These are phyloP conservation scores for Drosophila stalkeri DNA, from an alignment of 2,888 invertebrate genomes.

Conservation along the genomic window DNA sequence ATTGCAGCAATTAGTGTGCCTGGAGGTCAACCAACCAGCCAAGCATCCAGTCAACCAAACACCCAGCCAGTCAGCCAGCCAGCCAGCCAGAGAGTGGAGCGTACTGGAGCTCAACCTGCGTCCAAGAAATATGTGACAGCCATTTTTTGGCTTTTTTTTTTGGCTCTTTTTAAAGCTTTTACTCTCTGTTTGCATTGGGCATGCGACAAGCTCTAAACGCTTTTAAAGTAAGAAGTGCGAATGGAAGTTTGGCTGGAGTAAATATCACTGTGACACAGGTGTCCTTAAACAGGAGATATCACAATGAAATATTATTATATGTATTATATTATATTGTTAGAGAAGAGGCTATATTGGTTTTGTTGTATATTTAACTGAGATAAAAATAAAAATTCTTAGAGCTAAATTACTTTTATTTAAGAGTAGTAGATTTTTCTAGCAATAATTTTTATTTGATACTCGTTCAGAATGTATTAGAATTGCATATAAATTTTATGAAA, in stretches of 20 bases:
- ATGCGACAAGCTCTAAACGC: slow-evolving; percentile 23
- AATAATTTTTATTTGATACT: too few species aligned
- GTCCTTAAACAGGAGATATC: background rate
- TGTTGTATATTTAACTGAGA: background rate
- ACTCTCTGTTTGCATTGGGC: background rate
- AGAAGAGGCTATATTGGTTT: background rate
- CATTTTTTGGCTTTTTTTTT: slow-evolving; percentile 20
- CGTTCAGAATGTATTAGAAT: too few species aligned
- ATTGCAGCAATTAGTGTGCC: slow-evolving; percentile 74
- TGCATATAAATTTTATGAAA: too few species aligned
- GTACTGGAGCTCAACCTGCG: slow-evolving; percentile 9
- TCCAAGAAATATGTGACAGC: slow-evolving; percentile 58
- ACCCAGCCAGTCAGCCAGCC: slow-evolving; percentile 25
- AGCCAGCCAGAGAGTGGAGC: slow-evolving; percentile 46
- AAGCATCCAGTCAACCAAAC: slow-evolving; percentile 19
- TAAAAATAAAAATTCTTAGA: background rate
- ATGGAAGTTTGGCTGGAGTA: background rate
- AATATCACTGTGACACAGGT: slow-evolving; percentile 1
- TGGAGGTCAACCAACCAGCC: slow-evolving; percentile 69
- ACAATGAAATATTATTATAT: background rate
- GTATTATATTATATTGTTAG: background rate
- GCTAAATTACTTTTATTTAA: background rate
- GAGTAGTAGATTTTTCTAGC: background rate
- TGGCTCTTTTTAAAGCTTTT: slow-evolving; percentile 2
- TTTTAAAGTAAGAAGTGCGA: slow-evolving; percentile 12